Conservation (phyloP, 2,797 vertebrate species). For the Enteromius unitaeniatus region DNA sequence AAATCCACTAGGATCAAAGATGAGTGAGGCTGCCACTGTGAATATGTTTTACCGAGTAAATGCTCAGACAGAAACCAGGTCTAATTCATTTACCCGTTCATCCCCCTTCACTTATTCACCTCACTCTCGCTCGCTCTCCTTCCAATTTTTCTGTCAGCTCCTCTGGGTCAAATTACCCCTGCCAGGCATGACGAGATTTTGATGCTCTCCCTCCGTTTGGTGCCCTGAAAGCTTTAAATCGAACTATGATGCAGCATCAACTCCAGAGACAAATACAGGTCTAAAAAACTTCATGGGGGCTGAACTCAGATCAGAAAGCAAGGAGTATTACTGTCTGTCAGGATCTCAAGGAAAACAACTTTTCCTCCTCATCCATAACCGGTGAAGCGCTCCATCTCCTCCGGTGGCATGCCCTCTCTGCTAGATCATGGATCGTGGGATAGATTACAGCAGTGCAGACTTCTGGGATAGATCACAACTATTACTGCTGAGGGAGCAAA, state of each 20-base stretch:
- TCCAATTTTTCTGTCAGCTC: slow-evolving; percentile 30
- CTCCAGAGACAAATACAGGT: slow-evolving; percentile 18
- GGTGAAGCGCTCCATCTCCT: neutral
- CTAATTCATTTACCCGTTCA: slow-evolving; percentile 46
- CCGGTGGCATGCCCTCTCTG: neutral
- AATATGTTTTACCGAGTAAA: slow-evolving; percentile 19
- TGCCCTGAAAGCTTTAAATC: slow-evolving; percentile 37
- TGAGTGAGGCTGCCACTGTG: neutral
- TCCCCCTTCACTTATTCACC: slow-evolving; percentile 37
- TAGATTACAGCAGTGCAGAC: slow-evolving; percentile 44
- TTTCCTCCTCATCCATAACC: neutral
- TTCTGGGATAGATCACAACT: slow-evolving; percentile 25
- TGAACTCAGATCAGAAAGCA: slow-evolving; percentile 15
- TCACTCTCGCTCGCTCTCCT: slow-evolving; percentile 11
- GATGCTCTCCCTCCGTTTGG: slow-evolving; percentile 30
- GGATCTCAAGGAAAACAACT: slow-evolving; percentile 29
- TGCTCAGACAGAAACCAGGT: slow-evolving; percentile 31
- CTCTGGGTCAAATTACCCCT: slow-evolving; percentile 48
- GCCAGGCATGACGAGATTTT: slow-evolving; percentile 39
- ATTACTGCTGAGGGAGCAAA: slow-evolving; percentile 34
- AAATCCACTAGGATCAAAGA: slow-evolving; percentile 6
- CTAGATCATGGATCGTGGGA: slow-evolving; percentile 16
- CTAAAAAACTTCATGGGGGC: slow-evolving; percentile 2
- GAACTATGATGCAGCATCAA: slow-evolving; percentile 37
- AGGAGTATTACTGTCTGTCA: slow-evolving; percentile 1